phyloP scores from a whole-genome alignment of 92 coral and sea anemone genomes.

The Phenganax subtilis region DNA sequence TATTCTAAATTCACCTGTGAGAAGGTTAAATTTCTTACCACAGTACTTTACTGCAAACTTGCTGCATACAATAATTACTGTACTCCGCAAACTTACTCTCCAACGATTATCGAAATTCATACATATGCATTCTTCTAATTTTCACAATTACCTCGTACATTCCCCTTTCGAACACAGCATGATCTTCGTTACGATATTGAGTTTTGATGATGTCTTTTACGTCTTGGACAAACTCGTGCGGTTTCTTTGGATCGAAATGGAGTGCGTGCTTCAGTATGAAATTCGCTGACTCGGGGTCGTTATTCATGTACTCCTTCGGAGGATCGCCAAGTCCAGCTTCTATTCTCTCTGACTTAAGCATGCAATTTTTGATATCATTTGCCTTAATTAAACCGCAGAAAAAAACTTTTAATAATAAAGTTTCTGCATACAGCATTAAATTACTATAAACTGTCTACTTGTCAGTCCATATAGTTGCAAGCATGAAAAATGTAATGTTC shows the following conservation, averaged over 20 bases:
- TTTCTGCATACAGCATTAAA: not conserved
- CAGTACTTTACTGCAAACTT: no score
- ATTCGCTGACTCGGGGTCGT: conserved; percentile 32
- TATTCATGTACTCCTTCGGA: conserved; percentile 27
- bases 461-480: not conserved
- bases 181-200: conserved; percentile 35
- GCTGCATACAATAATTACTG: not conserved
- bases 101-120: not conserved
- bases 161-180: conserved; percentile 26
- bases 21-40: no score
- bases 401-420: not conserved
- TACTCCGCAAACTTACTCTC: not conserved
- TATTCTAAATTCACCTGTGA: not conserved
- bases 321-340: conserved; percentile 36
- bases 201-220: conserved; percentile 22
- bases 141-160: not conserved
- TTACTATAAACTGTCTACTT: not conserved
- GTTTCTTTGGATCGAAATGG: conserved; percentile 34
- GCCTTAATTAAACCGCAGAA: not conserved
- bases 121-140: not conserved
- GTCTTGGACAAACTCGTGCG: conserved; percentile 27
- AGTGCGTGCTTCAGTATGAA: conserved; percentile 19
- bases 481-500: no score
- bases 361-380: not conserved
- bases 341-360: conserved; percentile 25